Conservation (phyloP, 37 sponge, comb jelly and placozoan genomes). For the Haliclona indistincta region DNA sequence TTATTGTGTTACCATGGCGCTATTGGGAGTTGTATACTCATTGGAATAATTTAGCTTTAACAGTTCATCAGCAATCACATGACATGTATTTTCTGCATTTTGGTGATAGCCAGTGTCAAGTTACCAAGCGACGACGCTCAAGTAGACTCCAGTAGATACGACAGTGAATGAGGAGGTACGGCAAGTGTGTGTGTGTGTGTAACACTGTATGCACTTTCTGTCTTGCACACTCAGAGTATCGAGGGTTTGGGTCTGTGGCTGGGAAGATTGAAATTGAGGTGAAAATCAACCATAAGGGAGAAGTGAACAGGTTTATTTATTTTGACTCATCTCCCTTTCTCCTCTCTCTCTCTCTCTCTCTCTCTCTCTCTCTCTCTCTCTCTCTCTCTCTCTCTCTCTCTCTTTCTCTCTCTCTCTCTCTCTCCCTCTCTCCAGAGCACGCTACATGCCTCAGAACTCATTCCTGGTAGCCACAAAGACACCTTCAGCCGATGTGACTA, state of each 20-base stretch:
- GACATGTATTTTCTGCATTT: no score
- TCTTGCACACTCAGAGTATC: conserved; percentile 77
- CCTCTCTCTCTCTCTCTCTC: no score
- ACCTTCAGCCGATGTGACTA: conserved; percentile 96
- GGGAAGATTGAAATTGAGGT: conserved; percentile 97
- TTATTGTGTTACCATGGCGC: no score
- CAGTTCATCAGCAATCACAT: no score
- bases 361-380: no score
- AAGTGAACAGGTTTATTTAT: conserved; percentile 99
- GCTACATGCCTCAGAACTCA: conserved; percentile 99
- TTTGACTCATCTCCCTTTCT: no score
- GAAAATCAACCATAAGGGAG: conserved; percentile 99
- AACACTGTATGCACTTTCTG: neutral
- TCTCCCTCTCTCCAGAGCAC: conserved; percentile 61
- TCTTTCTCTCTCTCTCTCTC: no score
- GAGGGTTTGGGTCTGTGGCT: conserved; percentile 94
- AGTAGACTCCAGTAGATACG: conserved; percentile 98
- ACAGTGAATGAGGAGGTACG: conserved; percentile 91
- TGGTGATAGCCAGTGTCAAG: conserved; percentile 98
- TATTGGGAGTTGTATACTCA: no score
- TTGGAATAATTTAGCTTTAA: no score
- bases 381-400: no score
- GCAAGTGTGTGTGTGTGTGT: neutral
- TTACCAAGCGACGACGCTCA: conserved; percentile 96
- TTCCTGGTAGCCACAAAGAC: conserved; percentile 98